Evolutionary conservation across 2,797 vertebrate species (phyloP).

Genomic region (Leptatherina wallacei): DNA sequence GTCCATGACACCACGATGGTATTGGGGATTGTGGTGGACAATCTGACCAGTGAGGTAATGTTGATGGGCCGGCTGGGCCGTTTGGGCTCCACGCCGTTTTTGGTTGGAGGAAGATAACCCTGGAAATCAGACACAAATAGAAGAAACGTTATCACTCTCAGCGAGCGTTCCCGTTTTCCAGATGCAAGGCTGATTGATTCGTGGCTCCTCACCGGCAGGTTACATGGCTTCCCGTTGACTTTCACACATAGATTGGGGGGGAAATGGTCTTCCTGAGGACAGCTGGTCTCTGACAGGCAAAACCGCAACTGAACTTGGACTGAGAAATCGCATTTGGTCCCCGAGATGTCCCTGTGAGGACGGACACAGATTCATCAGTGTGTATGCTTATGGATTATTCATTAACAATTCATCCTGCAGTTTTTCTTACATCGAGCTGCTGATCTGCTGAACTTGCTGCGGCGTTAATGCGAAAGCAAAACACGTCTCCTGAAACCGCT

Average conservation of each 20-base stretch:
- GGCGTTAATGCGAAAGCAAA: constrained; percentile 98
- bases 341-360: constrained; percentile 95
- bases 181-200: not conserved
- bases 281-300: constrained; percentile 99
- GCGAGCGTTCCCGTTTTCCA: not conserved
- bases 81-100: constrained; percentile 99
- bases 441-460: constrained; percentile 99
- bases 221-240: constrained; percentile 98
- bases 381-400: constrained; percentile 36
- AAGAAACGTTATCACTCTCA: not conserved
- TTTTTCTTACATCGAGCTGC: constrained; percentile 95
- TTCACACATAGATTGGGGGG: constrained; percentile 98
- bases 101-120: constrained; percentile 99
- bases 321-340: constrained; percentile 99
- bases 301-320: constrained; percentile 99
- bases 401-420: constrained; percentile 1
- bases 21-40: constrained; percentile 98
- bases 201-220: constrained; percentile 92
- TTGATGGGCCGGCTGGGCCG: constrained; percentile 98
- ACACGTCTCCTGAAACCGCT: constrained; percentile 99
- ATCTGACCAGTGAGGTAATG: constrained; percentile 96
- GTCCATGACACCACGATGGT: constrained; percentile 99
- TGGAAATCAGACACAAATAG: constrained; percentile 56
- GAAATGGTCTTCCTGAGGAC: constrained; percentile 99
- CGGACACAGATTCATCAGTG: constrained; percentile 43